These are phyloP conservation scores for Leucoraja erinaceus DNA, from an alignment of 2,113 vertebrate genomes.

Conservation along the genomic window DNA sequence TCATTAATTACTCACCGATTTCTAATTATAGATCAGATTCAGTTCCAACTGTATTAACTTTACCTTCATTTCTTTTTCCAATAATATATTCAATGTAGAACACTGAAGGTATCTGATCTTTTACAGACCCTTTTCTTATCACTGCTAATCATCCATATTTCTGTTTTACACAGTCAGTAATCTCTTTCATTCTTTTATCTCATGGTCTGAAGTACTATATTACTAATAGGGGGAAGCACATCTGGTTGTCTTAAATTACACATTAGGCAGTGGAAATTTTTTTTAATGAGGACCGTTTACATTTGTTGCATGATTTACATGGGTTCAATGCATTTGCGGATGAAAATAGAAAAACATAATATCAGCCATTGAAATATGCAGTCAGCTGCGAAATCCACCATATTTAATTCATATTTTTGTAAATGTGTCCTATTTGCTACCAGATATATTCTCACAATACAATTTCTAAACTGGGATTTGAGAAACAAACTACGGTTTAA, in stretches of 20 bases:
- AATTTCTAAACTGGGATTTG: not conserved
- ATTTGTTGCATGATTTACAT: not conserved
- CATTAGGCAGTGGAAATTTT: not conserved
- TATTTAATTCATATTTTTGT: not conserved
- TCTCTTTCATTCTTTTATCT: not conserved
- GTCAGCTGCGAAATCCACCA: not conserved
- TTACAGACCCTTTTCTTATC: not conserved
- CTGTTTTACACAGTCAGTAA: not conserved
- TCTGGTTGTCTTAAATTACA: not conserved
- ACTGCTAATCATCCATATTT: not conserved
- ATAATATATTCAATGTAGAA: not conserved
- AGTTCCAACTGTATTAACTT: not conserved
- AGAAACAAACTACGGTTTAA: not conserved
- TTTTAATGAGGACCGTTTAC: not conserved
- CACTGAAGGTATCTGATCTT: not conserved
- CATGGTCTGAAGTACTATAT: not conserved
- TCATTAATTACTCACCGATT: slow-evolving; percentile 19
- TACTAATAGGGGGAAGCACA: not conserved
- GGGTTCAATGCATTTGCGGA: not conserved
- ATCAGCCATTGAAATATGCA: not conserved
- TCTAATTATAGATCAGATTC: slow-evolving; percentile 3
- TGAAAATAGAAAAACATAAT: not conserved
- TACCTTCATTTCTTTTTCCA: not conserved
- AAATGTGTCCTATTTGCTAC: not conserved
- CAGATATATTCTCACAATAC: not conserved